A percentile compares a stretch with the other conserved stretches of the same genome.
phyloP scores from a whole-genome alignment of 2,888 invertebrate species.

The Diaprepes abbreviatus region DNA sequence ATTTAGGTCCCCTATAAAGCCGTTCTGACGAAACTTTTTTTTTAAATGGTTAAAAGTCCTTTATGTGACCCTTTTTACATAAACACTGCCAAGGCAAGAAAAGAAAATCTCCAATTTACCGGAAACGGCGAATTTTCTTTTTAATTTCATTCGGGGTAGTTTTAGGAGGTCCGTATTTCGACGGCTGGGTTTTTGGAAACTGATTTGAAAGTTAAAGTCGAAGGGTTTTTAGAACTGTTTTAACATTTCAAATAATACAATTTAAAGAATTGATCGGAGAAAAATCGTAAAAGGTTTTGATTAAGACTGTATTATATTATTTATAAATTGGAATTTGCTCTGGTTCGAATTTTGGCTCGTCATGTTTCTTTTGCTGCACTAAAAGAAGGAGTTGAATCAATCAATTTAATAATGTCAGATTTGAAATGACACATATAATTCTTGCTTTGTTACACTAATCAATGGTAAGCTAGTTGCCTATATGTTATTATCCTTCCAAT shows the following conservation, averaged over 20 bases:
- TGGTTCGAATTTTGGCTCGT: no score
- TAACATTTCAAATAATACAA: not conserved
- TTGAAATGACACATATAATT: no score
- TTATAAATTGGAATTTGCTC: no score
- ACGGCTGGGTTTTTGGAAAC: constrained; percentile 5
- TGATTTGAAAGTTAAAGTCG: constrained; percentile 1
- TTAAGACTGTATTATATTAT: no score
- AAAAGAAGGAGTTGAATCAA: no score
- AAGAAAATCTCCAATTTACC: constrained; percentile 29
- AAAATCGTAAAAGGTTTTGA: no score
- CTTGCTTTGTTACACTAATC: no score
- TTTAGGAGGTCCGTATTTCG: not conserved
- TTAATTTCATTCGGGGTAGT: constrained; percentile 25
- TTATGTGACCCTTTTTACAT: constrained; percentile 29
- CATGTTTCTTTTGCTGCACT: no score
- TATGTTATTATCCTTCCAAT: no score
- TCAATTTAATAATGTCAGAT: no score
- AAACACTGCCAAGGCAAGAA: constrained; percentile 23
- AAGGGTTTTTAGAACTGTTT: constrained; percentile 1
- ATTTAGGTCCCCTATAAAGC: constrained; percentile 12
- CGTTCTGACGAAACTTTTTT: constrained; percentile 14
- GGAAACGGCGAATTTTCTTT: constrained; percentile 27
- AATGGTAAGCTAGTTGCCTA: no score
- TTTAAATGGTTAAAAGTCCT: constrained; percentile 13
- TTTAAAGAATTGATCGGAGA: no score